Conservation (phyloP, 2,113 vertebrate species). For the Corythoichthys haematopterus region DNA sequence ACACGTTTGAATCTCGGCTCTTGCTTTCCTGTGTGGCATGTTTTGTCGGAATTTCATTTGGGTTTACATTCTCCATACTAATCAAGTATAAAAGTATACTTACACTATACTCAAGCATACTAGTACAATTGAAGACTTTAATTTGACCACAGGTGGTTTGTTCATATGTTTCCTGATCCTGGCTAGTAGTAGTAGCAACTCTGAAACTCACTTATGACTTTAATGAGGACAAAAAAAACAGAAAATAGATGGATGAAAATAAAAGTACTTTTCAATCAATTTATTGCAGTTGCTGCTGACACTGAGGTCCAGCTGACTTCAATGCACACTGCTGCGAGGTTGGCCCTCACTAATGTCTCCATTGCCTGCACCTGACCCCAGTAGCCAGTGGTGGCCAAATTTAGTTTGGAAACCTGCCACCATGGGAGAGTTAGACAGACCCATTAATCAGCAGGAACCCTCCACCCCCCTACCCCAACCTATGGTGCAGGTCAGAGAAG, state of each 20-base stretch:
- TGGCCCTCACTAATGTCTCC: constrained; percentile 66
- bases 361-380: constrained; percentile 70
- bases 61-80: too few relatives aligned
- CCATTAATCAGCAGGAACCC: constrained; percentile 71
- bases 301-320: constrained; percentile 45
- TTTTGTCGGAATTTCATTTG: not conserved
- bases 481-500: constrained; percentile 56
- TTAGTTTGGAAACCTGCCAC: constrained; percentile 73
- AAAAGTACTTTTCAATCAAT: not conserved
- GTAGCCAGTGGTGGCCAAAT: constrained; percentile 68
- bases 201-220: not conserved
- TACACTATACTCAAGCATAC: too few relatives aligned
- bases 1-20: not conserved
- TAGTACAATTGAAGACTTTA: too few relatives aligned
- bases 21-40: not conserved
- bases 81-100: too few relatives aligned
- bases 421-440: constrained; percentile 65
- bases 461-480: constrained; percentile 59
- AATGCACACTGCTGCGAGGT: constrained; percentile 60
- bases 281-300: constrained; percentile 28
- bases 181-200: not conserved
- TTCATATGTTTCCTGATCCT: not conserved
- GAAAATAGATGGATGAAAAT: not conserved
- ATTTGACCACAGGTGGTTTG: too few relatives aligned
- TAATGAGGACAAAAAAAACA: not conserved